Base-by-base conservation (phyloP, 2,797 vertebrate genomes). In the Fundulus diaphanus region DNA sequence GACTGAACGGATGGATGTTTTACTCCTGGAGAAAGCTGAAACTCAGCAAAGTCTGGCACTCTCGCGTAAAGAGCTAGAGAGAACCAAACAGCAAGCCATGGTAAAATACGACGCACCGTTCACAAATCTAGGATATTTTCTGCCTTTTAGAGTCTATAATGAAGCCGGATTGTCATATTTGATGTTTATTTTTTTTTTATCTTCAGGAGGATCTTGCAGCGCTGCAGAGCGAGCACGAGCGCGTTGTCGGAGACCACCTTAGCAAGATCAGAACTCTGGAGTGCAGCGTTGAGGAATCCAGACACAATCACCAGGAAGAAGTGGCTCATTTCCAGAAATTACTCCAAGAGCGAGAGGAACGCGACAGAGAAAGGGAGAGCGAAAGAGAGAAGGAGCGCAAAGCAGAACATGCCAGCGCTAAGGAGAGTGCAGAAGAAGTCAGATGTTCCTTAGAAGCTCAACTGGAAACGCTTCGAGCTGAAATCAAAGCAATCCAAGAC, bases 11-110 rank as follows among this genome's bases (percentile, higher is more conserved):
- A 93, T 99, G 91, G 96, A 98, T 85, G 83, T 85, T 63, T 88
- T 99, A 70, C 94, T 99, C 73, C 87, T 97, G 90, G 98, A 99
- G 91, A 99, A 99, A 91, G 98, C 98, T 71, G 97, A 99, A 92
- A 94, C 81, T 83, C 96, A 99, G 33, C 97, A 99, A 91, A 96
- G 93, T 57, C 95, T 96, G 69, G 8, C 95, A 42, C 76, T 93
- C 75, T 91, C 97, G 74, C 96, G 94, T 81, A 99, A 97, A 92
- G 96, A 97, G 80, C 95, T 96, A 70, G 90, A 78, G 83, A 96
- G 85, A 85, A 92, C 91, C 67, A 96, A 96, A 79, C 92, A 96
- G 78, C 95, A 97, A 89, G 85, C 92, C 78, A 94, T 97, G 95
- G 98, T 99, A 92, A 90, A 74, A 40, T 70, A 31, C 31, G 68